Conservation (phyloP, 2,888 invertebrate genomes). For the Hemithea aestivaria region DNA sequence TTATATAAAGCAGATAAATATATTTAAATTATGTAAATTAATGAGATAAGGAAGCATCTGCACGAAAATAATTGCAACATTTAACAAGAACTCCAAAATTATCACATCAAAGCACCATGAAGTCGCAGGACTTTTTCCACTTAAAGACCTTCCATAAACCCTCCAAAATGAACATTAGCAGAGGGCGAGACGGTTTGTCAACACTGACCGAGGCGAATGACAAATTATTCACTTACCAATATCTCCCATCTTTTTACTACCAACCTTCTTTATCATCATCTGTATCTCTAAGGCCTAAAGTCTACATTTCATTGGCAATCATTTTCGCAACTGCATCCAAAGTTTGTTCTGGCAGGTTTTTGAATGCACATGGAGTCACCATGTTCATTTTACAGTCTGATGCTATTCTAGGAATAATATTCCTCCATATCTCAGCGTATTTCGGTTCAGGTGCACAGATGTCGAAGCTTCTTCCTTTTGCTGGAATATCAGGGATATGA, state of each 20-base stretch:
- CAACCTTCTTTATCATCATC: constrained; percentile 7
- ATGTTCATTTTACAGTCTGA: constrained; percentile 75
- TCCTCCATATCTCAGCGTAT: constrained; percentile 64
- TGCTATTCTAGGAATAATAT: constrained; percentile 77
- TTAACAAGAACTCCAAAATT: constrained; percentile 22
- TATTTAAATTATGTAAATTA: too few species aligned
- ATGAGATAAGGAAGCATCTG: too few species aligned
- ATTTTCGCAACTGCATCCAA: constrained; percentile 23
- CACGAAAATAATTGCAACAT: neutral
- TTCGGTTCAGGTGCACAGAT: constrained; percentile 75
- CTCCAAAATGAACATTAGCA: constrained; percentile 64
- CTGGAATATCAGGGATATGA: constrained; percentile 28
- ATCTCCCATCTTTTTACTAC: constrained; percentile 24
- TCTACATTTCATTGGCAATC: constrained; percentile 26
- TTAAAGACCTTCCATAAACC: constrained; percentile 40
- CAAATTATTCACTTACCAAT: constrained; percentile 63
- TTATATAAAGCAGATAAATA: too few species aligned
- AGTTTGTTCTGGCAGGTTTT: constrained; percentile 50
- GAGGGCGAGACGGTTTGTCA: constrained; percentile 62
- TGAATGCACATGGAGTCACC: constrained; percentile 70
- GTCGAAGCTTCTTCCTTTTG: constrained; percentile 59
- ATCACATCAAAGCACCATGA: constrained; percentile 41
- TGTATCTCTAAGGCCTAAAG: constrained; percentile 28
- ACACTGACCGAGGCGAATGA: constrained; percentile 63
- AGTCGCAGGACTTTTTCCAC: constrained; percentile 41